phyloP scores from a whole-genome alignment of 2,888 invertebrate species.

The Polietes domitor region DNA sequence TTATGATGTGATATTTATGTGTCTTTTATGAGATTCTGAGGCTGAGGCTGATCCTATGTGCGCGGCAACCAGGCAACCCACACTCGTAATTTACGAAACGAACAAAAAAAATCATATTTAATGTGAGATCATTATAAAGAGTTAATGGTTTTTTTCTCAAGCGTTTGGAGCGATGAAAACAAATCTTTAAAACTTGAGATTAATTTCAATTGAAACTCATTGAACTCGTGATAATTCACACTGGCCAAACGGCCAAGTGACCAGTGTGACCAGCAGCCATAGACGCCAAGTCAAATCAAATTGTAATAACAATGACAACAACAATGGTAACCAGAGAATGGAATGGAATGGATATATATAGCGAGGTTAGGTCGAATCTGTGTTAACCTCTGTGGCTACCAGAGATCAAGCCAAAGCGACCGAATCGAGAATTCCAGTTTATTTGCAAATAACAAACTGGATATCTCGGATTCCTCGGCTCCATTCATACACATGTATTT shows the following conservation, averaged over 20 bases:
- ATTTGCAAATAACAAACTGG: no score
- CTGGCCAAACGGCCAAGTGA: neutral
- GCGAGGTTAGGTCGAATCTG: no score
- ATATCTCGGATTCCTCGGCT: no score
- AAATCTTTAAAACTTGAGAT: conserved; percentile 59
- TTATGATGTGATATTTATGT: neutral
- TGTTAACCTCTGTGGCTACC: no score
- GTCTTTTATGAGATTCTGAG: neutral
- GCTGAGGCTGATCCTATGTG: neutral
- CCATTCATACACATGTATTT: no score
- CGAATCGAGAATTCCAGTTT: no score
- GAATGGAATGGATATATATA: no score
- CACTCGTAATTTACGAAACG: no score
- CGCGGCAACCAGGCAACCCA: neutral
- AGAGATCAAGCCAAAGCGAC: no score
- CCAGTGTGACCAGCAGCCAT: neutral
- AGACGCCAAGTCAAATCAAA: neutral
- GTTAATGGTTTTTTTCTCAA: conserved; percentile 24
- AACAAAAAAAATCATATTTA: conserved; percentile 48
- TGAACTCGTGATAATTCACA: conserved; percentile 67
- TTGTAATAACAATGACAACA: neutral
- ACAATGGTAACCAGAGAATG: no score
- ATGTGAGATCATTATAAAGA: conserved; percentile 53
- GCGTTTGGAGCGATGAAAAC: conserved; percentile 45
- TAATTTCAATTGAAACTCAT: conserved; percentile 65